A percentile compares a stretch with the other conserved stretches of the same genome.
These are phyloP conservation scores for Zaprionus tsacasi DNA, from an alignment of 1,140 invertebrate species.

Conservation along the genomic window DNA sequence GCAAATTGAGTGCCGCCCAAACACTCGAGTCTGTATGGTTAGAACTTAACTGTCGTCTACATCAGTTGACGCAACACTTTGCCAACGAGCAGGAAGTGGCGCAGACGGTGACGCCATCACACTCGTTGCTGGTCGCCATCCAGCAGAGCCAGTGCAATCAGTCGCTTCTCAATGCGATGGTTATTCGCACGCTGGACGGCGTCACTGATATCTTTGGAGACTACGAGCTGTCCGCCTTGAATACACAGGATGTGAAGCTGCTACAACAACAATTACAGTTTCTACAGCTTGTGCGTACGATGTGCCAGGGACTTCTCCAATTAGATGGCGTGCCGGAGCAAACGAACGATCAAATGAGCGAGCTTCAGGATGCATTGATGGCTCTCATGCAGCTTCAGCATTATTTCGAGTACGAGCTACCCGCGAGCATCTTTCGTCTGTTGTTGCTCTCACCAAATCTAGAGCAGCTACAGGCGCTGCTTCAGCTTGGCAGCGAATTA, in stretches of 20 bases:
- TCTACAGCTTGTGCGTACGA: slow-evolving; percentile 56
- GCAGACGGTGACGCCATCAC: slow-evolving; percentile 21
- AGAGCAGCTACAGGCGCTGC: slow-evolving; percentile 41
- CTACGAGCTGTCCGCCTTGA: slow-evolving; percentile 54
- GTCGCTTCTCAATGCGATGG: slow-evolving; percentile 27
- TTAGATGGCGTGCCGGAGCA: slow-evolving; percentile 15
- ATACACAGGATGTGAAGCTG: slow-evolving; percentile 29
- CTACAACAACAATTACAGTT: slow-evolving; percentile 63
- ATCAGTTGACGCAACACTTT: slow-evolving; percentile 33
- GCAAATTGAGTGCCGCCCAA: slow-evolving; percentile 32
- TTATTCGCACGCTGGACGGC: slow-evolving; percentile 49
- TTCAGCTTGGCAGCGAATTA: slow-evolving; percentile 7
- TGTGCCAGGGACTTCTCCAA: slow-evolving; percentile 47
- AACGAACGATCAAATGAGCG: slow-evolving; percentile 27
- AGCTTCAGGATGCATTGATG: slow-evolving; percentile 40
- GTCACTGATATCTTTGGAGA: slow-evolving; percentile 37
- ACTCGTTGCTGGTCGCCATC: slow-evolving; percentile 28
- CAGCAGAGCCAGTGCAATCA: slow-evolving; percentile 41
- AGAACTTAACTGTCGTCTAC: slow-evolving; percentile 49
- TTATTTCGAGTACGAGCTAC: slow-evolving; percentile 55
- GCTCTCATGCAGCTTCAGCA: slow-evolving; percentile 41
- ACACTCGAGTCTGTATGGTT: slow-evolving; percentile 53
- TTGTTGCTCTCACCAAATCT: slow-evolving; percentile 47
- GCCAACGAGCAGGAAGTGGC: slow-evolving; percentile 37
- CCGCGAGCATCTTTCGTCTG: slow-evolving; percentile 44